Percentiles rank a stretch among this genome's conserved stretches.
These are phyloP conservation scores for Lathronympha strigana DNA, from an alignment of 2,888 invertebrate genomes.

Conservation along the genomic window DNA sequence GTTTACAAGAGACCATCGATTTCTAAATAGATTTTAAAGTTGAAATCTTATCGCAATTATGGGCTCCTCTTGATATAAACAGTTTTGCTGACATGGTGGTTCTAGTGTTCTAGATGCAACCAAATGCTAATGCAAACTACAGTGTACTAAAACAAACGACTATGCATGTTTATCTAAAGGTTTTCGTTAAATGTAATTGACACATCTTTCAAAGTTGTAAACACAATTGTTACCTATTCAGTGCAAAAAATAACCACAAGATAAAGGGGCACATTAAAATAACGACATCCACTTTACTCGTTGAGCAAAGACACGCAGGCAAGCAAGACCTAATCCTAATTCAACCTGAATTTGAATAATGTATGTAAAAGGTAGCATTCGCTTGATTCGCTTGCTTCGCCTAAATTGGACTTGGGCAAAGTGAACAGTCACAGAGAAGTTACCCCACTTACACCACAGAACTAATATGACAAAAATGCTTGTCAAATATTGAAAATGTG, in stretches of 20 bases:
- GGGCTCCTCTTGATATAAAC: no score
- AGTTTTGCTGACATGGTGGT: no score
- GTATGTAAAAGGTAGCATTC: constrained; percentile 58
- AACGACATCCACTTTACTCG: constrained; percentile 36
- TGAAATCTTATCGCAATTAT: no score
- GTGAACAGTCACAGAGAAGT: constrained; percentile 48
- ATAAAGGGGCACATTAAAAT: constrained; percentile 32
- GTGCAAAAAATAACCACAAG: constrained; percentile 24
- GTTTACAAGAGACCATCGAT: no score
- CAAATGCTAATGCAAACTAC: no score
- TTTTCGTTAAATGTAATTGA: background rate
- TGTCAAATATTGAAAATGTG: no score
- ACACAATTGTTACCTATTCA: constrained; percentile 22
- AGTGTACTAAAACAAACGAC: background rate
- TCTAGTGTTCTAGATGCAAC: no score
- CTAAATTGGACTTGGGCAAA: constrained; percentile 62
- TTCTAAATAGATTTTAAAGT: no score
- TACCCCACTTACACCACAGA: no score
- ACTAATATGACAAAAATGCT: no score
- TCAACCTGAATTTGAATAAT: constrained; percentile 68
- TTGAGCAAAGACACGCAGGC: constrained; percentile 53
- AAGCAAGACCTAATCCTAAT: constrained; percentile 58
- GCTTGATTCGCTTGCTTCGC: constrained; percentile 55
- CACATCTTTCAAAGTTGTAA: background rate
- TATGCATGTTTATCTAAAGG: background rate